These are phyloP conservation scores for Auanema freiburgensis DNA, from an alignment of 2,888 invertebrate species.

Conservation along the genomic window DNA sequence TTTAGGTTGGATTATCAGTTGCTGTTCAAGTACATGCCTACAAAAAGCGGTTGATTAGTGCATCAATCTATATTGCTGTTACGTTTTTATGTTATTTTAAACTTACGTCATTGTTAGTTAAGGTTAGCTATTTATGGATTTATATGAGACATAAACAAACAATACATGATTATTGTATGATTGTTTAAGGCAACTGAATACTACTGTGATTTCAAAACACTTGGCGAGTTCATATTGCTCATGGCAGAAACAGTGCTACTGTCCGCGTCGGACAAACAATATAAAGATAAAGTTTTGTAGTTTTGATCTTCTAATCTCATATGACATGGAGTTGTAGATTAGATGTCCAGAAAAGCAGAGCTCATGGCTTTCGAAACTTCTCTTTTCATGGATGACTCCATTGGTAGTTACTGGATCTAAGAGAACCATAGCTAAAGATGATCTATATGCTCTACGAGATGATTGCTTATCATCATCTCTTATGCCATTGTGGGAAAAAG, in stretches of 20 bases:
- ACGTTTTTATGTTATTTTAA: background rate
- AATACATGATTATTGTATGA: background rate
- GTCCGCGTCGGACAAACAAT: constrained; percentile 7
- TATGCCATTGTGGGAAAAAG: constrained; percentile 18
- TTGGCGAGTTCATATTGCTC: constrained; percentile 22
- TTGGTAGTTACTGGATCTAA: constrained; percentile 24
- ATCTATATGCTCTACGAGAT: constrained; percentile 22
- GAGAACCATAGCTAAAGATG: constrained; percentile 19
- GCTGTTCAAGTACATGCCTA: background rate
- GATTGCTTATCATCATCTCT: constrained; percentile 27
- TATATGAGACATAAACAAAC: background rate
- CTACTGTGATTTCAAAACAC: background rate
- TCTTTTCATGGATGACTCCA: constrained; percentile 34
- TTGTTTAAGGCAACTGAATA: background rate
- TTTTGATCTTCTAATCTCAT: background rate
- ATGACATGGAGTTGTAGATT: constrained; percentile 2
- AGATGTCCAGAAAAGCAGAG: constrained; percentile 27
- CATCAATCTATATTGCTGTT: constrained; percentile 1
- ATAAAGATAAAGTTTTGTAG: background rate
- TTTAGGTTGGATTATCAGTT: background rate
- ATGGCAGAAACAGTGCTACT: constrained; percentile 30
- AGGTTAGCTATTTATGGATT: background rate
- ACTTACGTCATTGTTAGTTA: background rate
- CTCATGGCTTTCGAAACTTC: constrained; percentile 34
- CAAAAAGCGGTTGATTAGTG: background rate